Evolutionary conservation across 1,140 invertebrate species (phyloP).

Genomic region (Arion vulgaris): DNA sequence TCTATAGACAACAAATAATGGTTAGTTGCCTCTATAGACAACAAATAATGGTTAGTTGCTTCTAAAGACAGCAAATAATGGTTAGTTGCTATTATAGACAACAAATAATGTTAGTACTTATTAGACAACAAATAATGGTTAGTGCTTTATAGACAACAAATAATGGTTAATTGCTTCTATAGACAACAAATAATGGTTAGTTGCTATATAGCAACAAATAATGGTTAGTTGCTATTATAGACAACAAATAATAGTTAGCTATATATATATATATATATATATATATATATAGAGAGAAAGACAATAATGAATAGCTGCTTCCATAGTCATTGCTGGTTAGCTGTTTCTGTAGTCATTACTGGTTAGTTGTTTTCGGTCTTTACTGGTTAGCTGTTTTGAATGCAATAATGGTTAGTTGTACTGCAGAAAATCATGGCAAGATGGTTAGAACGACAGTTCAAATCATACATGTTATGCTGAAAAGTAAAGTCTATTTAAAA

Average conservation of each 20-base stretch:
- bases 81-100: neutral
- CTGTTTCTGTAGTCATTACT: neutral
- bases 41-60: neutral
- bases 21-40: neutral
- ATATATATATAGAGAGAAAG: too few relatives aligned
- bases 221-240: neutral
- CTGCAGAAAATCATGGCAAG: neutral
- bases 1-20: neutral
- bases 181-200: neutral
- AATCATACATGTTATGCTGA: too few relatives aligned
- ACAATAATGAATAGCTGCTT: neutral
- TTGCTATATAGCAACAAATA: neutral
- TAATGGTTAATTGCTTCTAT: neutral
- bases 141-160: too few relatives aligned
- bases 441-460: neutral
- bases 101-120: too few relatives aligned
- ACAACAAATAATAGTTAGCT: too few relatives aligned
- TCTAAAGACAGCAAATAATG: neutral
- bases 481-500: too few relatives aligned
- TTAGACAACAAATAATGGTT: neutral
- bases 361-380: neutral
- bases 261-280: too few relatives aligned
- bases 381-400: neutral
- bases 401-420: neutral
- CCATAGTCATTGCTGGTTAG: neutral